Base-by-base conservation (phyloP, 2,113 vertebrate genomes). In the Myotis yumanensis region DNA sequence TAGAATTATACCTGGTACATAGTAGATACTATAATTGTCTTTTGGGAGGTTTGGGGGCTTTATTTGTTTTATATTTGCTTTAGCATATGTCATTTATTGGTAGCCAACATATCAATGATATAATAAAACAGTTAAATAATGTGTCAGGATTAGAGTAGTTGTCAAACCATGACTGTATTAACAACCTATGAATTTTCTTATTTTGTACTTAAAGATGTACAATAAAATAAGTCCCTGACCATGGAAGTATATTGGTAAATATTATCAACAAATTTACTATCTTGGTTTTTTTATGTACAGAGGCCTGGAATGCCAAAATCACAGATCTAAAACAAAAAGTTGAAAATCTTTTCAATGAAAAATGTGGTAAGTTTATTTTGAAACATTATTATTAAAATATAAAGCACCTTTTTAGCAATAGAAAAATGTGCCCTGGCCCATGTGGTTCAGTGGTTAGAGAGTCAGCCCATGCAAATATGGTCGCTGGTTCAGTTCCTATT, bases 291-390 rank as follows among this genome's bases (percentile, higher is more conserved):
- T n/a, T 91, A 20, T 43, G 84, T 90, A 22, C 98, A 99, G 98
- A 99, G 87, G 96, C 97, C 0, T 99, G 98, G 98, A 99, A 98
- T 96, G 97, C 98, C 91, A 99, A 98, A 97, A 99, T 99, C 71
- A 98, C 97, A 2, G 98, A 98, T 94, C 94, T 99, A 64, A 99
- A 98, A 94, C 96, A 98, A 95, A 98, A 98, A 97, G 98, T 99
- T 0, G 98, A 99, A 94, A 97, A 97, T 57, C 98, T 99, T 48
- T 99, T 98, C 86, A 98, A 97, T 97, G 98, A 98, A 95, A 99
- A 99, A 97, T 99, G 98, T 16, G 98, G 98, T 99, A 97, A 96
- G 98, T 97, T 90, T 80, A 76, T 95, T 73, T 35, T 57, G 48
- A 83, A 68, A 30, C 30, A 0, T 32, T 64, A 17, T 37, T 84